Percentiles rank a stretch among this genome's conserved stretches.
These are phyloP conservation scores for Paracentrotus lividus DNA, from an alignment of 53 echinoderm and acorn worm genomes.

Conservation along the genomic window DNA sequence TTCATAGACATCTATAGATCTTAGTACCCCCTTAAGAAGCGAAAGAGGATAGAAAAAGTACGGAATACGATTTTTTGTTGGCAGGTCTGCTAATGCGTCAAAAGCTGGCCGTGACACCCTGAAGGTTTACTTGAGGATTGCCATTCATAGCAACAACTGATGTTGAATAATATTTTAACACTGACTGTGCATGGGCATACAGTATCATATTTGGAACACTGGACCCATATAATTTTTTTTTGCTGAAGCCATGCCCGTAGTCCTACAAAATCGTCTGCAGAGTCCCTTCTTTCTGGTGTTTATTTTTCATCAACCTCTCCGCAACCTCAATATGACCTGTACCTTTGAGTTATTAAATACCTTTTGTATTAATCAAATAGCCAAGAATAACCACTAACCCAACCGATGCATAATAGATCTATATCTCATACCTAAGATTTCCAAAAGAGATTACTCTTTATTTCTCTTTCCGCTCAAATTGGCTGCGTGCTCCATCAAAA, in stretches of 20 bases:
- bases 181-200: too few relatives aligned
- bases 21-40: too few relatives aligned
- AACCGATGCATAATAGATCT: not conserved
- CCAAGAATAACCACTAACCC: conserved; percentile 28
- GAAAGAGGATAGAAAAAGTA: too few relatives aligned
- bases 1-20: too few relatives aligned
- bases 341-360: conserved; percentile 17
- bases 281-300: not conserved
- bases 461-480: conserved; percentile 22
- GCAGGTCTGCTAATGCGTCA: too few relatives aligned
- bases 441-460: conserved; percentile 26
- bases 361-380: conserved; percentile 24
- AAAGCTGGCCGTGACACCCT: too few relatives aligned
- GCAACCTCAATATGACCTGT: not conserved
- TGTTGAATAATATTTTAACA: too few relatives aligned
- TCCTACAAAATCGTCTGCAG: not conserved
- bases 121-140: too few relatives aligned
- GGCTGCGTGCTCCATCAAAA: conserved; percentile 2
- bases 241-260: not conserved
- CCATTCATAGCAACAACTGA: too few relatives aligned
- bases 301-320: conserved; percentile 43
- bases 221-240: not conserved
- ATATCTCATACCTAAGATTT: conserved; percentile 15
- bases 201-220: not conserved
- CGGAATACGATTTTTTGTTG: too few relatives aligned